Evolutionary conservation across 2,888 invertebrate species (phyloP).

Genomic region (Drosophila tanythrix): DNA sequence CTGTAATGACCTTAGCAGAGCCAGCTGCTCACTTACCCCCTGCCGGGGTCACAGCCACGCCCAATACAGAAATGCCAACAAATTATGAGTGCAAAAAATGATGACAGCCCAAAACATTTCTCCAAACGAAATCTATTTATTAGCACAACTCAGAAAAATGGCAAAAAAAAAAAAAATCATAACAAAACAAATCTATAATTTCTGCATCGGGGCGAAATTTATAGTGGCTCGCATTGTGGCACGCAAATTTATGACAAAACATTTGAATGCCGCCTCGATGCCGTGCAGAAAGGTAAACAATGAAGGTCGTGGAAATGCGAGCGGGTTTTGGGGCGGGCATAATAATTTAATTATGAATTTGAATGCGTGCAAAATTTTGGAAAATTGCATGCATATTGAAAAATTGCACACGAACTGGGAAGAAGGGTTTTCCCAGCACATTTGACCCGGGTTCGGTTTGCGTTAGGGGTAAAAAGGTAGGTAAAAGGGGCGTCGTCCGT

Average conservation of each 20-base stretch:
- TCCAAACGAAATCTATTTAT: conserved; percentile 51
- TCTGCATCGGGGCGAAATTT: conserved; percentile 42
- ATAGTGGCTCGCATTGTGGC: conserved; percentile 58
- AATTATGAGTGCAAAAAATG: conserved; percentile 73
- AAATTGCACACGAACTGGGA: conserved; percentile 38
- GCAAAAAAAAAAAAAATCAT: conserved; percentile 20
- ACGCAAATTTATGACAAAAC: conserved; percentile 81
- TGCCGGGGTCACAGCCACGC: conserved; percentile 56
- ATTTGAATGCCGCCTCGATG: conserved; percentile 52
- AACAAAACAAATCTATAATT: conserved; percentile 66
- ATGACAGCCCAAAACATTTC: conserved; percentile 50
- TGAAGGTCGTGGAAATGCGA: conserved; percentile 16
- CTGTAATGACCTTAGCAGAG: conserved; percentile 8
- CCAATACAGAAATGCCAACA: conserved; percentile 60
- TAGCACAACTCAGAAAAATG: conserved; percentile 35
- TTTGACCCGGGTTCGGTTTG: conserved; percentile 23
- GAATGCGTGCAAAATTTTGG: conserved; percentile 66
- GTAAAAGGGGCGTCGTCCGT: conserved; percentile 16
- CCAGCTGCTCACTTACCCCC: conserved; percentile 76
- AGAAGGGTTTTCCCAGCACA: conserved; percentile 56
- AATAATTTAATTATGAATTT: conserved; percentile 78
- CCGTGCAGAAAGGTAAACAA: conserved; percentile 72
- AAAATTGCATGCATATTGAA: conserved; percentile 59
- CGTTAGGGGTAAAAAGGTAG: conserved; percentile 21
- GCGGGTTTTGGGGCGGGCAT: conserved; percentile 65